Conservation (phyloP, 2,797 vertebrate genomes). For the Macropus fuliginosus region DNA sequence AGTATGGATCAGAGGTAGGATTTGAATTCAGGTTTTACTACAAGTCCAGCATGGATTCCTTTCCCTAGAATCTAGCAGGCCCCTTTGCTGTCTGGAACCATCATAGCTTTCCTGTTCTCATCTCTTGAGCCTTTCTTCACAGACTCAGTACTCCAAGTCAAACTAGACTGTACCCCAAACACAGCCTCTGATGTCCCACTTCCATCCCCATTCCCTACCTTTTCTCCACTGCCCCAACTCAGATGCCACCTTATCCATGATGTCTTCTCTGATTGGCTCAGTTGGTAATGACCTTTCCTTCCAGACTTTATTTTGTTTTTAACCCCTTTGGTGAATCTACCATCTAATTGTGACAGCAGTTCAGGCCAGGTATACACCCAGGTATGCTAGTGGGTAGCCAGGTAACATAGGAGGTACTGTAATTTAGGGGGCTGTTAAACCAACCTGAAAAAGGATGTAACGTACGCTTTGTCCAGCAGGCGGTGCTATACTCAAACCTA, state of each 20-base stretch:
- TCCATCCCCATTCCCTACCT: too few species aligned
- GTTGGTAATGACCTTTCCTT: not conserved
- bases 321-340: too few species aligned
- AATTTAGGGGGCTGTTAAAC: not conserved
- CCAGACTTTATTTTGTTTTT: not conserved
- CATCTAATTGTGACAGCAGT: too few species aligned
- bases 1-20: not conserved
- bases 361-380: too few species aligned
- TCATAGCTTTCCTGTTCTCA: not conserved
- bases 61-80: too few species aligned
- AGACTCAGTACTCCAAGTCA: not conserved
- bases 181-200: not conserved
- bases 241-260: not conserved
- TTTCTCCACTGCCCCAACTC: too few species aligned
- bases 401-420: not conserved
- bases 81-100: not conserved
- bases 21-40: not conserved
- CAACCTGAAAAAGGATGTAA: not conserved
- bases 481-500: not conserved
- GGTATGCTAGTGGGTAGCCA: not conserved
- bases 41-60: not conserved
- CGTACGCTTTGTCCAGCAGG: not conserved
- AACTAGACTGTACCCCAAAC: too few species aligned
- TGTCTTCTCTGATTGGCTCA: too few species aligned
- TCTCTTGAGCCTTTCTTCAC: not conserved